Percentiles rank a stretch among this genome's conserved stretches.
Evolutionary conservation across 2,797 vertebrate species (phyloP).

Genomic region (Botia almorhae): DNA sequence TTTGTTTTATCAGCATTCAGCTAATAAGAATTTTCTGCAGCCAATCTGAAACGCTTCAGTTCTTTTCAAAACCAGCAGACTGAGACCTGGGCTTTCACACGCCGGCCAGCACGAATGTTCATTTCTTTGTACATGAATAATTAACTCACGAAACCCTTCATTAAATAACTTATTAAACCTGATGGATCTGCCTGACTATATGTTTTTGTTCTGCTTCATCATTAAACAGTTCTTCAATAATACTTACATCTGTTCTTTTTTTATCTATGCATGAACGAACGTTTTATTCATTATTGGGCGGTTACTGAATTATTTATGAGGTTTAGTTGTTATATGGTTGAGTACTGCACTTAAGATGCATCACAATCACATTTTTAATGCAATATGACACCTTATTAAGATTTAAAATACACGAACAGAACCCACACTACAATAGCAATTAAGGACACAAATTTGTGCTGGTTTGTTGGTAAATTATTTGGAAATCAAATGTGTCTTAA

Average conservation of each 20-base stretch:
- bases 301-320: conserved; percentile 68
- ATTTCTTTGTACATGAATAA: conserved; percentile 53
- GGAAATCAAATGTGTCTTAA: background rate
- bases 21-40: conserved; percentile 48
- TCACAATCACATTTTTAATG: background rate
- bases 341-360: background rate
- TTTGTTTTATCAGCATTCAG: conserved; percentile 49
- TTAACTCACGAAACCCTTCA: conserved; percentile 51
- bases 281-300: conserved; percentile 52
- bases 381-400: background rate
- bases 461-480: background rate
- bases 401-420: background rate
- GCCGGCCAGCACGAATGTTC: conserved; percentile 30
- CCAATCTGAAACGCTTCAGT: conserved; percentile 42
- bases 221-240: conserved; percentile 63
- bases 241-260: conserved; percentile 60
- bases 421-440: background rate
- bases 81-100: conserved; percentile 22
- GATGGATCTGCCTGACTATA: conserved; percentile 54
- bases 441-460: background rate
- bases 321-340: background rate
- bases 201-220: conserved; percentile 56
- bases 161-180: conserved; percentile 52
- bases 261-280: conserved; percentile 56
- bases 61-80: conserved; percentile 42